A percentile compares a stretch with the other conserved stretches of the same genome.
Conservation (phyloP, 2,113 vertebrate genomes). For the Pedionomus torquatus region DNA sequence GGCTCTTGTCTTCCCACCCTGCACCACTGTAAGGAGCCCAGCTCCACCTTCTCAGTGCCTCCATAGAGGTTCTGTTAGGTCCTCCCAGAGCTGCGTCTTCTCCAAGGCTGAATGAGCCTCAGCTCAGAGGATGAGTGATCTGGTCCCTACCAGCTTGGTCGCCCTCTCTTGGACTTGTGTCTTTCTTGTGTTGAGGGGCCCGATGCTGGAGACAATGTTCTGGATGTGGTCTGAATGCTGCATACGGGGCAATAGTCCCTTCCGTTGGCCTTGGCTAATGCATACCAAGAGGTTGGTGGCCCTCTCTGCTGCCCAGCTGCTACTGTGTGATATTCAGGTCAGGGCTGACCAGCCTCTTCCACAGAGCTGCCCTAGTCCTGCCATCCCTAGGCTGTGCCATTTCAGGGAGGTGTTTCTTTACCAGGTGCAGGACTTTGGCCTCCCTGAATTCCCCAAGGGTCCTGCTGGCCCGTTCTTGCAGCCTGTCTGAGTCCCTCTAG, state of each 20-base stretch:
- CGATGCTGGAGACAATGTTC: background rate
- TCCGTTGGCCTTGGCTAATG: background rate
- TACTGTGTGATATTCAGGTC: background rate
- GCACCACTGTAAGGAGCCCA: accelerated
- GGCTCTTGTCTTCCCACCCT: background rate
- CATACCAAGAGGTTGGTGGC: background rate
- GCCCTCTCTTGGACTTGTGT: background rate
- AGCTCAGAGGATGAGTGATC: background rate
- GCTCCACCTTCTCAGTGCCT: background rate
- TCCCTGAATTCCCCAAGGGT: background rate
- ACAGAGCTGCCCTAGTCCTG: background rate
- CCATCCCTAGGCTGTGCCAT: accelerated
- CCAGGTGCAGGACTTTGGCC: background rate
- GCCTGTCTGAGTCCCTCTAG: background rate
- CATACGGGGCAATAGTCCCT: background rate
- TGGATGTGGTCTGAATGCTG: background rate
- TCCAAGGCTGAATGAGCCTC: background rate
- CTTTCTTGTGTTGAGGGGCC: background rate
- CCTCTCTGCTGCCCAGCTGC: too few species aligned
- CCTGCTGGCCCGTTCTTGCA: background rate
- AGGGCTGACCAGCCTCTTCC: background rate
- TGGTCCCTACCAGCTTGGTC: background rate
- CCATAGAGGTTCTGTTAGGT: background rate
- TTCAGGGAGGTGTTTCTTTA: background rate
- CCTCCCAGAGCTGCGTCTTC: background rate